These are phyloP conservation scores for Drosophila pseudoobscura DNA, from an alignment of 1,140 invertebrate genomes.

Conservation along the genomic window DNA sequence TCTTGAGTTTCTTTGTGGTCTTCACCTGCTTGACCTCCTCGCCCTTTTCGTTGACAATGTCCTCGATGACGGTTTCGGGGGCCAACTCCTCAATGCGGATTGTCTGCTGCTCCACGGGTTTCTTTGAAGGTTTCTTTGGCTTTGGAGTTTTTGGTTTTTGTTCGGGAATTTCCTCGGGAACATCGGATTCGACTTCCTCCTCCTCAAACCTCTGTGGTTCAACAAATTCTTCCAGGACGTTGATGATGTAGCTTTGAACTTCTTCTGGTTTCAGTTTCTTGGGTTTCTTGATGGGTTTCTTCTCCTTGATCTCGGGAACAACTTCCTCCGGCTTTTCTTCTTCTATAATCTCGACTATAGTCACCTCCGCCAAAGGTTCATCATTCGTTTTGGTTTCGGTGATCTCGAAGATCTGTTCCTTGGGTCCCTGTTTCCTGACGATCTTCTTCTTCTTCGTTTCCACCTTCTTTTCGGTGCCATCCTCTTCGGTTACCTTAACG, in stretches of 20 bases:
- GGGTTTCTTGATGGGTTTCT: conserved; percentile 35
- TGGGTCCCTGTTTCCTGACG: conserved; percentile 50
- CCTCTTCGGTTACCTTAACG: conserved; percentile 19
- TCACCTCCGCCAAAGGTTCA: conserved; percentile 26
- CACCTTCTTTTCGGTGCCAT: conserved; percentile 48
- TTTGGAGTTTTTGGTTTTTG: conserved; percentile 74
- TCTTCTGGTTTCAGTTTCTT: conserved; percentile 61
- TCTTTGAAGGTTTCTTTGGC: conserved; percentile 58
- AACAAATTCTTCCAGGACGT: conserved; percentile 62
- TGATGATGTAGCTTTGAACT: conserved; percentile 56
- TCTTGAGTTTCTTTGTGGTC: conserved; percentile 76
- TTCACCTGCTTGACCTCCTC: conserved; percentile 76
- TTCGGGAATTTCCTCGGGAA: conserved; percentile 52
- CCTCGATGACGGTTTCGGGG: conserved; percentile 66
- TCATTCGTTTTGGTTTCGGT: conserved; percentile 34
- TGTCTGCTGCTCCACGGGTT: conserved; percentile 57
- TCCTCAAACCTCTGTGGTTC: conserved; percentile 32
- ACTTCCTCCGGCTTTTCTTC: not conserved
- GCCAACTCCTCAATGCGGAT: conserved; percentile 77
- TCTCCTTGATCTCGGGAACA: not conserved
- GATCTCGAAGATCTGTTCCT: conserved; percentile 58
- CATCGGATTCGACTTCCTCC: conserved; percentile 36
- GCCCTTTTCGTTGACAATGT: conserved; percentile 82
- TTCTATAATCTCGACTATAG: conserved; percentile 37
- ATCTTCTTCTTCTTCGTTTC: conserved; percentile 56